Evolutionary conservation across 2,888 invertebrate species (phyloP), one percentile per base, ranked within the genome.

Genomic region (Harmothoe impar): DNA sequence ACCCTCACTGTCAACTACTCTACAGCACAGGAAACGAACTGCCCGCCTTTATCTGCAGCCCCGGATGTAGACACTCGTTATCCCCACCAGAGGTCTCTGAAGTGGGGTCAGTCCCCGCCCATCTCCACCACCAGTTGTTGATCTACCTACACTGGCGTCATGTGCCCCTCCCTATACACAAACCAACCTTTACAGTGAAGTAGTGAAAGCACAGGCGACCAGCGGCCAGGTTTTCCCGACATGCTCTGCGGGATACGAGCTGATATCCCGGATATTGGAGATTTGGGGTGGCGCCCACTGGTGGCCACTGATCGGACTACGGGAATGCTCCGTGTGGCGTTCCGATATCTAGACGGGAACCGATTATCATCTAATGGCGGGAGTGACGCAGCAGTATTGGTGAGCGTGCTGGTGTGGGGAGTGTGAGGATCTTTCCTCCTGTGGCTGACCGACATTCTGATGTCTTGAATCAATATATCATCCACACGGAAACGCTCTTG

Each of bases 41-140:
- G 62, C n/a, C 62, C 20, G 62, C 62, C n/a, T 62, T 62, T 62
- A 77, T 25, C 77, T 77, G 77, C 5, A 29, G 77, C 3, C 77
- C 77, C 77, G 77, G 77, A 77, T 25, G 77, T 77, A 77, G 77
- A 31, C 31, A 7, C 31, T 77, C 77, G 25, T 77, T 31, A 77
- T 77, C 77, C 25, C 31, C 77, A 77, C 77, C 77, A 31, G 29
- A 77, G 77, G 77, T 77, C 77, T 77, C 5, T 31, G 77, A 77
- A 3, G 77, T 17, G 25, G 68, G 68, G n/a, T n/a, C 25, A 12
- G n/a, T 12, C 7, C 17, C 12, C 23, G 23, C 62, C 62, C 62
- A 62, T 62, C 62, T 62, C 43, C 62, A 62, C 62, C n/a, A n/a
- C 62, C 7, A 62, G 23, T 62, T 15, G 20, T 15, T 62, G 23